A percentile compares a stretch with the other conserved stretches of the same genome.
Evolutionary conservation across 1,140 invertebrate species (phyloP).

Genomic region (Lutraria rhynchaena): DNA sequence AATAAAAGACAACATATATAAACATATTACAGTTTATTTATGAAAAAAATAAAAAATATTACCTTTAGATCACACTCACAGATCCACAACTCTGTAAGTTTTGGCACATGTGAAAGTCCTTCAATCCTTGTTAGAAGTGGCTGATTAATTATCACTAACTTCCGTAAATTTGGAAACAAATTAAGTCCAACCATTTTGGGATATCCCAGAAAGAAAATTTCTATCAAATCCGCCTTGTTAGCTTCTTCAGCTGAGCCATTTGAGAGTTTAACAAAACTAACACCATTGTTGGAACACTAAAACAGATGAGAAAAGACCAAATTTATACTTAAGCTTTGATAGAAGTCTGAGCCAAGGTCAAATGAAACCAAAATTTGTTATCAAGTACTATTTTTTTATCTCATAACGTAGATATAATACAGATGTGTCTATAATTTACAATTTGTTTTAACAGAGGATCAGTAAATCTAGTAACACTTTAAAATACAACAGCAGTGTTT

Average conservation of each 20-base stretch:
- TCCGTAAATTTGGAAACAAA: constrained; percentile 40
- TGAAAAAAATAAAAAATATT: neutral
- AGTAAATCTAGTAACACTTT: too few relatives aligned
- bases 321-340: too few relatives aligned
- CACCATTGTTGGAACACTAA: constrained; percentile 55
- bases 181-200: constrained; percentile 51
- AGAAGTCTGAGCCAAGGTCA: too few relatives aligned
- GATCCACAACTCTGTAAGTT: constrained; percentile 50
- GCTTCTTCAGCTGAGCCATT: constrained; percentile 7
- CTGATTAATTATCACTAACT: constrained; percentile 57
- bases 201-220: constrained; percentile 55
- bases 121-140: constrained; percentile 40
- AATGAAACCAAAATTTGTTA: too few relatives aligned
- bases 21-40: too few relatives aligned
- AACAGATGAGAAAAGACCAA: too few relatives aligned
- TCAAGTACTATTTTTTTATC: too few relatives aligned
- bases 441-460: too few relatives aligned
- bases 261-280: constrained; percentile 22
- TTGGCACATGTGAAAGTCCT: constrained; percentile 27
- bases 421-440: too few relatives aligned
- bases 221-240: constrained; percentile 44
- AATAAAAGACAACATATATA: too few relatives aligned
- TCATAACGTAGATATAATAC: too few relatives aligned
- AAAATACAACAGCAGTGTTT: too few relatives aligned
- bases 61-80: constrained; percentile 54